Evolutionary conservation across 2,113 vertebrate species (phyloP), one percentile per base, ranked within the genome.

Genomic region (Kryptolebias marmoratus): DNA sequence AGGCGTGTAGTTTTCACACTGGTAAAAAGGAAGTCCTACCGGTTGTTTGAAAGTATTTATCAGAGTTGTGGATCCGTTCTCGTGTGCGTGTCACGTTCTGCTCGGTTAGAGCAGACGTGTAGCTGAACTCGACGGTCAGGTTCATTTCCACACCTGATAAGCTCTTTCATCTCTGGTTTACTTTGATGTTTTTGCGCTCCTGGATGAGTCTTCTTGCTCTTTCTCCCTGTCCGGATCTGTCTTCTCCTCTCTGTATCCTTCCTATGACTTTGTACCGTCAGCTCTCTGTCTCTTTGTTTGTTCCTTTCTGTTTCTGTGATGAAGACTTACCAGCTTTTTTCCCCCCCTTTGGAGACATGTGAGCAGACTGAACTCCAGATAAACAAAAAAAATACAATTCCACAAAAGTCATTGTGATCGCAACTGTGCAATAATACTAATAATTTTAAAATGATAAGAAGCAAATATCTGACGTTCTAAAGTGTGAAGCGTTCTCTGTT

Each of bases 141-240:
- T 91, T 90, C 85, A 88, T 90, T 92, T 91, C 81, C 85, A 87
- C 87, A 81, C 80, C 79, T 85, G 87, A 90, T 90, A 88, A 90
- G 71, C 83, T 78, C 87, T 92, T 92, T 92, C 89, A 89, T 91
- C 85, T 91, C 54, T 58, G 75, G 36, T 73, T 45, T 71, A 85
- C 89, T 91, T 92, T 92, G 84, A 90, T 88, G 85, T 87, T 75
- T 42, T 80, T 57, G 66, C 50, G 45, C 85, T 82, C 79, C 70
- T 85, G 84, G 82, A 79, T 87, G 77, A 84, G 72, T 82, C 87
- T 82, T 39, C 54, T 68, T 64, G 73, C 81, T 72, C 76, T 79
- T 73, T 39, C 77, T 79, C 65, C 11, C 71, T 52, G 71, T 59
- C 54, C 73, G 73, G 54, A 79, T 82, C 66, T 36, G 73, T 80